Evolutionary conservation across 2,888 invertebrate species (phyloP).

Genomic region (Hyles lineata): DNA sequence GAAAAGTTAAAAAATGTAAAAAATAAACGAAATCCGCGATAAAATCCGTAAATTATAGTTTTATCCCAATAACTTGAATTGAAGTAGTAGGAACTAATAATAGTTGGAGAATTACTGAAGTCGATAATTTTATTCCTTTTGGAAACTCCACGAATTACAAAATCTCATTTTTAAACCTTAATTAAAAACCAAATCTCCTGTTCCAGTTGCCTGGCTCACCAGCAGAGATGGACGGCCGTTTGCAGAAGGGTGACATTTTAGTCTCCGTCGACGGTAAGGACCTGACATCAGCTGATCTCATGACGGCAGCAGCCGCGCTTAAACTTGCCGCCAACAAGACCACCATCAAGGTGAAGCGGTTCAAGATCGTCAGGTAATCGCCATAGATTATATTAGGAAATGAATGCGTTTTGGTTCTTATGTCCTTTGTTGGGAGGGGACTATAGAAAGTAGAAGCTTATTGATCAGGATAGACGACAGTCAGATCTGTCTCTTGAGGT

Average conservation of each 20-base stretch:
- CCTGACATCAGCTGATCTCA: constrained; percentile 89
- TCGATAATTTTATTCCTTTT: too few relatives aligned
- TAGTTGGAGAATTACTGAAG: too few relatives aligned
- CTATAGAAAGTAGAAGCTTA: background rate
- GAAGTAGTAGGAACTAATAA: too few relatives aligned
- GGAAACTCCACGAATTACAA: too few relatives aligned
- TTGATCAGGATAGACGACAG: too few relatives aligned
- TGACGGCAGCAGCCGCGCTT: constrained; percentile 94
- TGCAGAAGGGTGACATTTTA: constrained; percentile 96
- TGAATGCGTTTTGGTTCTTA: constrained; percentile 7
- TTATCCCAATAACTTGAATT: too few relatives aligned
- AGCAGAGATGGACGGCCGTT: constrained; percentile 93
- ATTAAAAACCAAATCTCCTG: background rate
- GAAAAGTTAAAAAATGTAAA: too few relatives aligned
- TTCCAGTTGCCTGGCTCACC: constrained; percentile 93
- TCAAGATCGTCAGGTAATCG: constrained; percentile 87
- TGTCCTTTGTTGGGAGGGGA: background rate
- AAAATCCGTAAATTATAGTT: too few relatives aligned
- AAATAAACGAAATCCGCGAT: too few relatives aligned
- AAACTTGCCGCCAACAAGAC: constrained; percentile 94
- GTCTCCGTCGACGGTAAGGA: constrained; percentile 95
- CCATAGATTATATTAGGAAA: background rate
- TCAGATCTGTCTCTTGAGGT: too few relatives aligned
- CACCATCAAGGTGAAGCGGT: constrained; percentile 92
- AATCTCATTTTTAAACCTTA: background rate